A percentile compares a stretch with the other conserved stretches of the same genome.
phyloP scores from a whole-genome alignment of 2,797 vertebrate species.

The Limosa lapponica region DNA sequence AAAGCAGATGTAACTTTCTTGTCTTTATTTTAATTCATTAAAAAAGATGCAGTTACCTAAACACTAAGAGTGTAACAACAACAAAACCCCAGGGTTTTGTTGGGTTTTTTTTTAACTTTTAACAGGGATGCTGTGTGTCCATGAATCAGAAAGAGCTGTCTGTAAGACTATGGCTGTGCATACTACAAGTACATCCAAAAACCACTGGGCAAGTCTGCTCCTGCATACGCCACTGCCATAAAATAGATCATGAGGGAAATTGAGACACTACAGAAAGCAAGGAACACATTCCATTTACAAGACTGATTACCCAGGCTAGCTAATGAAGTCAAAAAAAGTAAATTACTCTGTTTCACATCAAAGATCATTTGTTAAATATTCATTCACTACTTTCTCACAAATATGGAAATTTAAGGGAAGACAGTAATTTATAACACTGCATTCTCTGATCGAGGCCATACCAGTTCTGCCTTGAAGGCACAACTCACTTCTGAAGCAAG shows the following conservation, averaged over 20 bases:
- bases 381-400: background rate
- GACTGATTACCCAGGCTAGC: background rate
- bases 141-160: background rate
- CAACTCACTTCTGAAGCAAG: background rate
- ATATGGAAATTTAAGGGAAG: background rate
- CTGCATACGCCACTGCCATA: background rate
- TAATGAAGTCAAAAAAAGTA: background rate
- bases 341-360: background rate
- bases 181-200: background rate
- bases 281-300: background rate
- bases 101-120: background rate
- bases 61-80: background rate
- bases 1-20: background rate
- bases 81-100: background rate
- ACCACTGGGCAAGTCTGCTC: background rate
- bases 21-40: background rate
- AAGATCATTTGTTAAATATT: background rate
- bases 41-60: background rate
- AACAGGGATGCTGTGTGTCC: background rate
- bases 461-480: background rate
- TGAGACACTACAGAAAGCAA: background rate
- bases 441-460: background rate
- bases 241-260: background rate
- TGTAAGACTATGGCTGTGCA: background rate
- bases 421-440: background rate